Base-by-base conservation (phyloP, 2,888 invertebrate species). In the Rhagophthalmus giganteus region DNA sequence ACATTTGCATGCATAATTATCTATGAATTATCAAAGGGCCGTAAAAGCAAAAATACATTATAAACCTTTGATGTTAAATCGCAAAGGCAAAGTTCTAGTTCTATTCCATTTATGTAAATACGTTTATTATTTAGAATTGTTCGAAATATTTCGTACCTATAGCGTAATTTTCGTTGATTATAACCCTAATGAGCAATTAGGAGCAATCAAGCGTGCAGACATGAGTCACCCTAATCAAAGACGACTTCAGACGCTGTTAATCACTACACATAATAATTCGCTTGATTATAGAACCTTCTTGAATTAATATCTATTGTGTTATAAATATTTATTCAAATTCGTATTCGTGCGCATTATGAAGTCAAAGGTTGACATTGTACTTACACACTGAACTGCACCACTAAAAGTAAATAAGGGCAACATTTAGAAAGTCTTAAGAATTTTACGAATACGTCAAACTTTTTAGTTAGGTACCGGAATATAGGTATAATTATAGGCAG, bases 221-320 rank as follows among this genome's bases (percentile, higher is more conserved):
- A 60, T 63, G 63, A 63, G 61, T 64, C 64, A 64, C 58, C 61
- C 63, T 60, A 65, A 65, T 63, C 63, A 65, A 60, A 58, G 55
- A 58, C 57, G 56, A 58, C 58, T 54, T 60, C 59, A 57, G 57
- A 53, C 63, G 63, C 62, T 64, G 61, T 62, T 62, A 68, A 68
- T 69, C 69, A 67, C 60, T 63, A 61, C 62, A 64, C 65, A 68
- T 68, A 67, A 68, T 69, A 45, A 52, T 48, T 66, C 63, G 59
- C 64, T 63, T 64, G 68, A 69, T 67, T 66, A 62, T 66, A 66
- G 66, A 67, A 66, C 64, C 66, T 61, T 63, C 63, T 60, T 63
- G 65, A 69, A 69, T 69, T 69, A 68, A 67, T 66, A 67, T 63
- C 67, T 64, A 69, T 69, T 69, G 68, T 61, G 57, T 57, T 58